These are phyloP conservation scores for Pungitius pungitius DNA, from an alignment of 2,113 vertebrate genomes.

Conservation along the genomic window DNA sequence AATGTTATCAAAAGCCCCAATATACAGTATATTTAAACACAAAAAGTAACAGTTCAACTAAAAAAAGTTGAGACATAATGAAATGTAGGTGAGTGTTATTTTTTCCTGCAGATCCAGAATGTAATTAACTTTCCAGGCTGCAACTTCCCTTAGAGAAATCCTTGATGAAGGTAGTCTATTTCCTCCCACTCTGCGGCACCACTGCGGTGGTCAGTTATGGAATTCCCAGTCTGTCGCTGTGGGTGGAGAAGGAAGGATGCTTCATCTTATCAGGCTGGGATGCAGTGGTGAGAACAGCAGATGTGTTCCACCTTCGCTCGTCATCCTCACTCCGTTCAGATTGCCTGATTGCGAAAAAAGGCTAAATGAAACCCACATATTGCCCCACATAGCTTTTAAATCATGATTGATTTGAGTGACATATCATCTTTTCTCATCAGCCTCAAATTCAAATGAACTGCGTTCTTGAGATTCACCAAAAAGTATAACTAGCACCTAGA, in stretches of 20 bases:
- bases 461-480: not conserved
- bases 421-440: not conserved
- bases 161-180: conserved; percentile 68
- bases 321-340: not conserved
- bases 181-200: conserved; percentile 54
- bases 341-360: not conserved
- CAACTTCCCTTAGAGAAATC: conserved; percentile 57
- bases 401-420: not conserved
- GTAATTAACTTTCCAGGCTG: conserved; percentile 67
- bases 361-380: not conserved
- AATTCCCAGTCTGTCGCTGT: conserved; percentile 13
- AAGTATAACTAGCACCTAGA: not conserved
- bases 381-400: not conserved
- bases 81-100: conserved; percentile 31
- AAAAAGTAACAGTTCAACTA: conserved; percentile 14
- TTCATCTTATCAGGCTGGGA: conserved; percentile 10
- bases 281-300: not conserved
- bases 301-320: not conserved
- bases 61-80: conserved; percentile 48
- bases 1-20: not conserved
- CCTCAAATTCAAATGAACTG: not conserved
- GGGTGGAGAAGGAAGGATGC: conserved; percentile 11
- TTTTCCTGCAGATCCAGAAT: conserved; percentile 40
- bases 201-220: conserved; percentile 41
- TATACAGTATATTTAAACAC: not conserved